Percentiles rank a stretch among this genome's conserved stretches.
Conservation (phyloP, 2,113 vertebrate species). For the Lota lota region DNA sequence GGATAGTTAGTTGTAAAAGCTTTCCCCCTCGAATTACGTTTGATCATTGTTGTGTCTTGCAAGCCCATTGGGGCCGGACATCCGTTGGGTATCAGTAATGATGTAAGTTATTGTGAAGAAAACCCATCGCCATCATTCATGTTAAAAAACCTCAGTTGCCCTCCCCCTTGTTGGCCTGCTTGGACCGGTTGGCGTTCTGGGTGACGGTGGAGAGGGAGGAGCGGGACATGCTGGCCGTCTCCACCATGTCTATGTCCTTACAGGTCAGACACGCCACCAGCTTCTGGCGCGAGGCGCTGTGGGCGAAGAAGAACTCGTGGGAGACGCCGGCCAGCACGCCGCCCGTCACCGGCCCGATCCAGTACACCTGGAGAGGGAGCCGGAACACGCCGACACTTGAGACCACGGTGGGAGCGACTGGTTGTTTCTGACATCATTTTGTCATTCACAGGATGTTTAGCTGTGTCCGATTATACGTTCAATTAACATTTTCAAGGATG, state of each 20-base stretch:
- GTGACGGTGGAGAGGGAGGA: conserved; percentile 75
- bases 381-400: not conserved
- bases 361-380: conserved; percentile 69
- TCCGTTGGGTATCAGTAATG: too few relatives aligned
- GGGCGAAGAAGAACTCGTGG: conserved; percentile 79
- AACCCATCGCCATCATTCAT: too few relatives aligned
- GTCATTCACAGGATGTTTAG: too few relatives aligned
- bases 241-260: conserved; percentile 78
- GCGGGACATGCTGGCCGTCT: conserved; percentile 73
- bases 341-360: conserved; percentile 76
- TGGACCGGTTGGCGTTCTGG: conserved; percentile 66
- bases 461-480: too few relatives aligned
- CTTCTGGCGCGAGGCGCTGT: conserved; percentile 76
- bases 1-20: too few relatives aligned
- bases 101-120: too few relatives aligned
- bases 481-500: too few relatives aligned
- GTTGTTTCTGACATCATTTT: too few relatives aligned
- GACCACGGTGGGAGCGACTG: not conserved
- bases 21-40: too few relatives aligned
- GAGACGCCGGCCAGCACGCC: conserved; percentile 73
- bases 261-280: conserved; percentile 78
- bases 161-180: conserved; percentile 64
- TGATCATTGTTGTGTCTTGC: too few relatives aligned
- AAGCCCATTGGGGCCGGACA: too few relatives aligned
- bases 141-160: conserved; percentile 49